These are phyloP conservation scores for Rhinoraja longicauda DNA, from an alignment of 2,797 vertebrate species.

Conservation along the genomic window DNA sequence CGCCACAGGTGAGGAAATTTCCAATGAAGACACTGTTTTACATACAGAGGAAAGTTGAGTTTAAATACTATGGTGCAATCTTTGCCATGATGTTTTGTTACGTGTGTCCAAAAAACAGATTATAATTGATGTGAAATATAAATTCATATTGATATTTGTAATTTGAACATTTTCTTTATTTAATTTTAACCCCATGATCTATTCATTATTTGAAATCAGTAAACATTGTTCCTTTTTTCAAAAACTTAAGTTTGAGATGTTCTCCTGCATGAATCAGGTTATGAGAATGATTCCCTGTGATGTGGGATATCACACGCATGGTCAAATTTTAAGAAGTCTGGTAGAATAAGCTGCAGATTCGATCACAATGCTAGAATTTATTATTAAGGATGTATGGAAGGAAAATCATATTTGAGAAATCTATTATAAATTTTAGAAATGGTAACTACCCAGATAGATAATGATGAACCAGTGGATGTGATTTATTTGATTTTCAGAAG, in stretches of 20 bases:
- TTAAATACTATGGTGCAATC: neutral
- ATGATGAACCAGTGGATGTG: neutral
- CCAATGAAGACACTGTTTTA: neutral
- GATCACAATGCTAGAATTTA: too few relatives aligned
- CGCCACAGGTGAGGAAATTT: slow-evolving; percentile 26
- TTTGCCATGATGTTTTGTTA: neutral
- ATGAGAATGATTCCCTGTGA: neutral
- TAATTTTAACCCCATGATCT: slow-evolving; percentile 1
- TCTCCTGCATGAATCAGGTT: neutral
- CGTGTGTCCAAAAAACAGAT: too few relatives aligned
- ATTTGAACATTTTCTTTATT: neutral
- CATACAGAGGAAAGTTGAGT: neutral
- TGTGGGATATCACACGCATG: neutral
- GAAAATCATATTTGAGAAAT: neutral
- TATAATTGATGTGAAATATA: neutral
- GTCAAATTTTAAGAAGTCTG: neutral
- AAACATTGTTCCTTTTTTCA: neutral
- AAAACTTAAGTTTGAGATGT: neutral
- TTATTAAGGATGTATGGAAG: too few relatives aligned
- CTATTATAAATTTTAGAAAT: neutral
- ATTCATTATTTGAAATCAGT: neutral
- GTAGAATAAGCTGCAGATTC: neutral
- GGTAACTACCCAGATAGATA: neutral
- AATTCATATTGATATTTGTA: neutral
- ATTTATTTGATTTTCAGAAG: neutral